A percentile compares a stretch with the other conserved stretches of the same genome.
phyloP scores from a whole-genome alignment of 2,888 invertebrate species.

The Troilus luridus region DNA sequence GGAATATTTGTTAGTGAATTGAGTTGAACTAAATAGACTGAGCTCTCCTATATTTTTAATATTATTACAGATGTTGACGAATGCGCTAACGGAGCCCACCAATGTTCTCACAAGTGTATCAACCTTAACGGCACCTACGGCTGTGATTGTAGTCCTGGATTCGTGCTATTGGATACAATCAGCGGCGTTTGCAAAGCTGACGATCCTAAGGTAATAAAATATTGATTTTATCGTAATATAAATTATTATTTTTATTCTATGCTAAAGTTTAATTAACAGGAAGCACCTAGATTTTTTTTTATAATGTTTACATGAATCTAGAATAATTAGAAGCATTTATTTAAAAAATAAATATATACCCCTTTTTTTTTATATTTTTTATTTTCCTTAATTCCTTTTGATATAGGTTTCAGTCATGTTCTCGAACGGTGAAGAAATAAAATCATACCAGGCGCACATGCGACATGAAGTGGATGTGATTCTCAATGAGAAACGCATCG shows the following conservation, averaged over 20 bases:
- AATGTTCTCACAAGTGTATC: slow-evolving; percentile 93
- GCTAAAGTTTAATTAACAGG: no score
- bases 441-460: slow-evolving; percentile 77
- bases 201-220: slow-evolving; percentile 73
- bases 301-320: no score
- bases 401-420: slow-evolving; percentile 66
- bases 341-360: no score
- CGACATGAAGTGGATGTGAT: slow-evolving; percentile 83
- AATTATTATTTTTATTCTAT: neutral
- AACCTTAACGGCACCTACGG: slow-evolving; percentile 92
- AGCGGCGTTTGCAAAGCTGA: slow-evolving; percentile 87
- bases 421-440: slow-evolving; percentile 78
- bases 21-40: neutral
- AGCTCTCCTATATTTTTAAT: slow-evolving; percentile 4
- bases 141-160: slow-evolving; percentile 90
- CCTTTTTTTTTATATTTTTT: neutral
- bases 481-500: slow-evolving; percentile 88
- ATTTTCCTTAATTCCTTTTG: neutral
- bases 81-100: slow-evolving; percentile 84
- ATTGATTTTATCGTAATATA: neutral
- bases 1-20: neutral
- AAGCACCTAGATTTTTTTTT: no score
- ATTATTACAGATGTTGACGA: slow-evolving; percentile 83
- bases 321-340: no score
- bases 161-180: slow-evolving; percentile 80